Base-by-base conservation (phyloP, 2,888 invertebrate species). In the Chorisops tibialis region DNA sequence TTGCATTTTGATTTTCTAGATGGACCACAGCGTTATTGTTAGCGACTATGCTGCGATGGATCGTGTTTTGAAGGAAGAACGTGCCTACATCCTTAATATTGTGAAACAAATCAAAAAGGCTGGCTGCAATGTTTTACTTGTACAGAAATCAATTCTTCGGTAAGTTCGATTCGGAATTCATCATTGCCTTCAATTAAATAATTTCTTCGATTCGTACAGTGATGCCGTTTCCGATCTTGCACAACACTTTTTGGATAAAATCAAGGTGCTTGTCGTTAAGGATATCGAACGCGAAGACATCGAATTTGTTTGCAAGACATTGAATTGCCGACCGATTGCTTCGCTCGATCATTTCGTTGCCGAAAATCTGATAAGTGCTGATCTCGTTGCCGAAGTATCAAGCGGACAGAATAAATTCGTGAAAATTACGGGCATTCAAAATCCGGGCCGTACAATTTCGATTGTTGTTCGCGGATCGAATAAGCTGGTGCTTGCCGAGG, bases 21-120 rank as follows among this genome's bases (percentile, higher is more conserved):
- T 96, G 94, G 95, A 96, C 73, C 94, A 95, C 80, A 95, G 89
- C 75, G 89, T 93, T 3, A 85, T 99, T 70, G 95, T 99, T 19
- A 94, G 96, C 0, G 99, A 99, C 78, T 99, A 99, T 78, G 88
- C 97, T n/a, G 97, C 97, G 54, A 99, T 99, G 99, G 99, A 99
- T 78, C 86, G 99, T 63, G 95, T 99, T 1, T 79, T 99, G 63
- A 92, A 96, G 74, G 99, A 99, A 78, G 99, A 99, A 79, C 87
- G 99, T 58, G 86, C 93, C 59, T 99, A 99, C 78, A 96, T 99
- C 70, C 82, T 99, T 62, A 97, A 99, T 74, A 96, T 99, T 73
- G 94, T 97, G 4, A 99, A 99, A 78, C 95, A 97, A 78, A 94
- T 99, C 68, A 99, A 99, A 79, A 98, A 97, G 74, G 86, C 95